Base-by-base conservation (phyloP, 2,888 invertebrate species). In the Aproaerema taeniolella region DNA sequence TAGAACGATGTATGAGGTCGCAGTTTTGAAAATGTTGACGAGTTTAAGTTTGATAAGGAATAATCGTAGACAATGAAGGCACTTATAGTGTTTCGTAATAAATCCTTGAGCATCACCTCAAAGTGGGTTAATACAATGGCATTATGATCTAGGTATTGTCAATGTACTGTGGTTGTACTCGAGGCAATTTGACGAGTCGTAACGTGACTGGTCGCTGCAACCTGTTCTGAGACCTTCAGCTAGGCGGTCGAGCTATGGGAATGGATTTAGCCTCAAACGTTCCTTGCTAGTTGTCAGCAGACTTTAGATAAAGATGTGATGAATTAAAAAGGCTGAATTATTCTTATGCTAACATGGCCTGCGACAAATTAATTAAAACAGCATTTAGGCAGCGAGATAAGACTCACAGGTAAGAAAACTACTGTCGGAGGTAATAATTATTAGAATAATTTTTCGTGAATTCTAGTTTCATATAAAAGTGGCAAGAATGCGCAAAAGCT, bases 231-330 rank as follows among this genome's bases (percentile, higher is more conserved):
- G 40, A 45, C 49, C 46, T 50, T 47, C 49, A 38, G 17, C 38
- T 46, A 48, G 39, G 39, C 46, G 41, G 35, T 50, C 44, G 37
- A 39, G 48, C 38, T 43, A 49, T 47, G 46, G 41, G 46, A 49
- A 47, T 45, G 42, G 34, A 38, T 49, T 49, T 47, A 26, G 35
- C 32, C 31, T 43, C 26, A 38, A 29, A 35, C 28, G 39, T 31
- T n/a, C 20, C 20, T 20, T 6, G 8, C 20, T 15, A 38, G 41
- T 29, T 38, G 38, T 30, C 38, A n/a, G n/a, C n/a, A 38, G 33
- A 36, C 38, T 29, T 25, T 17, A 31, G 31, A 36, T 38, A 31
- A 31, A 38, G 24, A 20, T 8, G n/a, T n/a, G n/a, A n/a, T n/a
- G n/a, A n/a, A n/a, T n/a, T n/a, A n/a, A n/a, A n/a, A n/a, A n/a